Percentiles rank a stretch among this genome's conserved stretches.
Conservation (phyloP, 2,113 vertebrate species). For the Chrysochloris asiatica region DNA sequence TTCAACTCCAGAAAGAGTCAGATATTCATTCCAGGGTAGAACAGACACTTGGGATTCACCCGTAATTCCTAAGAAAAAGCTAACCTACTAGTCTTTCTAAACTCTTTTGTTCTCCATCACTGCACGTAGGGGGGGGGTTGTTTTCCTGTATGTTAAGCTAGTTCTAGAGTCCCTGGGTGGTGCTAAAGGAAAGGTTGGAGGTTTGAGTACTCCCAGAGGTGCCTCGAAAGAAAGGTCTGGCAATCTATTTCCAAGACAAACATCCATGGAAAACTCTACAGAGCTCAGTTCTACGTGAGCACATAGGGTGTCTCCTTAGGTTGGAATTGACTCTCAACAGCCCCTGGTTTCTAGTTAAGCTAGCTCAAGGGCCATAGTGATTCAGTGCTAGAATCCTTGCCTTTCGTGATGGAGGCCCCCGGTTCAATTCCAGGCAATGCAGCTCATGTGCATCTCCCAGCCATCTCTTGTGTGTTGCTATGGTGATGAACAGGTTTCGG, state of each 20-base stretch:
- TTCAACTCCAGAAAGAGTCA: neutral
- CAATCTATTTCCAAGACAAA: too few species aligned
- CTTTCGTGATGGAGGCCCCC: neutral
- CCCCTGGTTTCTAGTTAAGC: neutral
- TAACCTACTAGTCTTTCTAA: accelerated
- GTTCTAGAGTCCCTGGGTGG: neutral
- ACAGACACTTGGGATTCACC: neutral
- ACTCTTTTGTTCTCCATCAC: accelerated
- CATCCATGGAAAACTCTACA: too few species aligned
- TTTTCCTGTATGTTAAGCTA: neutral
- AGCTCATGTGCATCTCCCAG: neutral
- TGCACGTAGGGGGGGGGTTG: accelerated
- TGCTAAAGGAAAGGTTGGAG: too few species aligned
- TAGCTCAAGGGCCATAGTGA: neutral
- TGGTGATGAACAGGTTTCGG: neutral
- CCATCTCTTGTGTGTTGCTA: neutral
- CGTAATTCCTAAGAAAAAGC: neutral
- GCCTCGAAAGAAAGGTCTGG: too few species aligned
- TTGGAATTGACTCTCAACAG: neutral
- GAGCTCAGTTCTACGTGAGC: too few species aligned
- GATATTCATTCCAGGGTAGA: neutral
- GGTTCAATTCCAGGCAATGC: neutral
- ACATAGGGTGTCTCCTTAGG: too few species aligned
- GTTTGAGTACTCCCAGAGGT: too few species aligned
- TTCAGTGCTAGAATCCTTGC: neutral